These are phyloP conservation scores for Tyrannus savana DNA, from an alignment of 2,113 vertebrate species.

Conservation along the genomic window DNA sequence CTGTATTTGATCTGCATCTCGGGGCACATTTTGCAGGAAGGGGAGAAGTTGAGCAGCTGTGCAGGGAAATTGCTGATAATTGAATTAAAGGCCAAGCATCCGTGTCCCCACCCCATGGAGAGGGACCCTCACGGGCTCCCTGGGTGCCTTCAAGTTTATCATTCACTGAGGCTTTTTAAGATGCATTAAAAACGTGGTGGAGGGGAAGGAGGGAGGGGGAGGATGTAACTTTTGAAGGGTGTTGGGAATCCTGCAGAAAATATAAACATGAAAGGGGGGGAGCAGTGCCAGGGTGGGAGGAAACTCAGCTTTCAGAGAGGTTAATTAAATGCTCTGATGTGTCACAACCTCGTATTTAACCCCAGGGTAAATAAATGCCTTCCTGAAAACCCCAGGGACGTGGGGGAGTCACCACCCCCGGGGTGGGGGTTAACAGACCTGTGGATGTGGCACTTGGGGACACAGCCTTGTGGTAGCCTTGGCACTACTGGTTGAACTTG, in stretches of 20 bases:
- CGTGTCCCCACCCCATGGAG: background rate
- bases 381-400: background rate
- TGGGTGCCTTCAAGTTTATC: background rate
- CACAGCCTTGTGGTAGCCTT: background rate
- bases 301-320: background rate
- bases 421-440: no score
- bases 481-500: background rate
- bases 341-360: background rate
- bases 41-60: conserved; percentile 13
- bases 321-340: background rate
- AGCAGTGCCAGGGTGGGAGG: background rate
- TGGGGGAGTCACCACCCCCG: fast-evolving
- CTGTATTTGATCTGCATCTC: background rate
- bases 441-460: background rate
- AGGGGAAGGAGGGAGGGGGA: background rate
- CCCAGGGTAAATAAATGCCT: background rate
- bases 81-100: background rate
- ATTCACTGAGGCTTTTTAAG: background rate
- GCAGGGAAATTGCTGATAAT: background rate
- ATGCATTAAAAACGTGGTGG: background rate
- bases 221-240: background rate
- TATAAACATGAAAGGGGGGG: fast-evolving
- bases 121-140: background rate
- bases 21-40: background rate
- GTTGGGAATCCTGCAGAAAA: background rate